phyloP scores from a whole-genome alignment of 2,113 vertebrate genomes.

The Ramphastos sulfuratus region DNA sequence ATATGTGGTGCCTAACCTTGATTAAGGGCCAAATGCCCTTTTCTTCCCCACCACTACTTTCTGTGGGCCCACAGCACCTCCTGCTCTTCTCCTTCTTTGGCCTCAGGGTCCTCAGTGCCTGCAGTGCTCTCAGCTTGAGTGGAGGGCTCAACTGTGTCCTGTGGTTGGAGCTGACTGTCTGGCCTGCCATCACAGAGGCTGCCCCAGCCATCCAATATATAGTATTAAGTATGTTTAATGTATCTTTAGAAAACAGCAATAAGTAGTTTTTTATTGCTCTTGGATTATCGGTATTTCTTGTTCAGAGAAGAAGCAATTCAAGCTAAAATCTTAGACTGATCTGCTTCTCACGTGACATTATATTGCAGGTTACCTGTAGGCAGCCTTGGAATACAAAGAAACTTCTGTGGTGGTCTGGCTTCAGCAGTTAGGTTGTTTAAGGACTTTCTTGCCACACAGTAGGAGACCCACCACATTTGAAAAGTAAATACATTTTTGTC shows the following conservation, averaged over 20 bases:
- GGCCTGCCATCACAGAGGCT: not conserved
- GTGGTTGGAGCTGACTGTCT: too few species aligned
- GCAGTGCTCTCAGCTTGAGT: too few species aligned
- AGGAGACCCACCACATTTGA: rapidly evolving
- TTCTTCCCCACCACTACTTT: rapidly evolving
- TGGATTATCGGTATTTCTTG: not conserved
- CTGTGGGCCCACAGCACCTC: not conserved
- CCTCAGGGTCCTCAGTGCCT: too few species aligned
- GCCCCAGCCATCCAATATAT: not conserved
- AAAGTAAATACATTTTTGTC: not conserved
- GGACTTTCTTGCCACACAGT: not conserved
- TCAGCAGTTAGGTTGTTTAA: not conserved
- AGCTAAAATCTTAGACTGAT: too few species aligned
- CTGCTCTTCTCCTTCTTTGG: too few species aligned
- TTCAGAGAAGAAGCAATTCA: not conserved
- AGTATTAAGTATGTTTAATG: not conserved
- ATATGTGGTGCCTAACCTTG: not conserved
- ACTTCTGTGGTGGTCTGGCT: not conserved
- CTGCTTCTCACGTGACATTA: rapidly evolving
- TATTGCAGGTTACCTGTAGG: not conserved
- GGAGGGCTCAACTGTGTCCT: too few species aligned
- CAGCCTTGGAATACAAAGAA: not conserved
- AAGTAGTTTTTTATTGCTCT: not conserved
- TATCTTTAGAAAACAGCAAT: not conserved
- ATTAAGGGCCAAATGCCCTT: not conserved